Conservation (phyloP, 1,140 invertebrate genomes). For the Ephestia elutella region DNA sequence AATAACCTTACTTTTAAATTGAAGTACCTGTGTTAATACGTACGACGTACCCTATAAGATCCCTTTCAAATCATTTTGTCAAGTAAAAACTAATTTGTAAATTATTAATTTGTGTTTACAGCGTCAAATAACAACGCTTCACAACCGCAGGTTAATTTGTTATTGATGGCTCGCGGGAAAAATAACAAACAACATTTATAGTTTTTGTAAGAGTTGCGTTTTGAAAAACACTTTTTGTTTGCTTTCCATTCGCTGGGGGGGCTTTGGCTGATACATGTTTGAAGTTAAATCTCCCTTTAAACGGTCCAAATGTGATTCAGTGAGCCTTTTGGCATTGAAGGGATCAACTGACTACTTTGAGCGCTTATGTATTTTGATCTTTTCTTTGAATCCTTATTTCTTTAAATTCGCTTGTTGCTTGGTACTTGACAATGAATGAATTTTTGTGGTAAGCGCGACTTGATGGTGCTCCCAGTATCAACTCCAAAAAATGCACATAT, state of each 20-base stretch:
- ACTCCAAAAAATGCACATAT: no score
- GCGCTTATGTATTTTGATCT: background rate
- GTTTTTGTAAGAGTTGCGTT: constrained; percentile 42
- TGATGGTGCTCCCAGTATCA: no score
- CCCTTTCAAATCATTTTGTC: no score
- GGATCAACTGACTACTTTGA: constrained; percentile 29
- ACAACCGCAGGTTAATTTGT: constrained; percentile 13
- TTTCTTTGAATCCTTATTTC: constrained; percentile 4
- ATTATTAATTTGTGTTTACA: background rate
- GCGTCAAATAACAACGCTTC: constrained; percentile 8
- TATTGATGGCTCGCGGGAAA: constrained; percentile 25
- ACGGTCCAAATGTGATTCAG: constrained; percentile 57
- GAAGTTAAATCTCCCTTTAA: constrained; percentile 68
- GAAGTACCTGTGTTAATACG: no score
- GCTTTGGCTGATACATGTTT: constrained; percentile 53
- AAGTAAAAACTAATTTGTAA: no score
- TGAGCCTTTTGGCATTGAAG: constrained; percentile 36
- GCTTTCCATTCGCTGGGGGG: constrained; percentile 59
- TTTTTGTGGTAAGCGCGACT: no score
- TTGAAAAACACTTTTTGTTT: constrained; percentile 60
- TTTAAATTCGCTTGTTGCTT: background rate
- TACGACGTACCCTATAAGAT: no score
- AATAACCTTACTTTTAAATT: no score
- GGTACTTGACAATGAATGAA: no score
- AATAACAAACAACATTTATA: constrained; percentile 30